Evolutionary conservation across 2,888 invertebrate genomes (phyloP), one percentile per base, ranked within the genome.

Genomic region (Tinea trinotella): DNA sequence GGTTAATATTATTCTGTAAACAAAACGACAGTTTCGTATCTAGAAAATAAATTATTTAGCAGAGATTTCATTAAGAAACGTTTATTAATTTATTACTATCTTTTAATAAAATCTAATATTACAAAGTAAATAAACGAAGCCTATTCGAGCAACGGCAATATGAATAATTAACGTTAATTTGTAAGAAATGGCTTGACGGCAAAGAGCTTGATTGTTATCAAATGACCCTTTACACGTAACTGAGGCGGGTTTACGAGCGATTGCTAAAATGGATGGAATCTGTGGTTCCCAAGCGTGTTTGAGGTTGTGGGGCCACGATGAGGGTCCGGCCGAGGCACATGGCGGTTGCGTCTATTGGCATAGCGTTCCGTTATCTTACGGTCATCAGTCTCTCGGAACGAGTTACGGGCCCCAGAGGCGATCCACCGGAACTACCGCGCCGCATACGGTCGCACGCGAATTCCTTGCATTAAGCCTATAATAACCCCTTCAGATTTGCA

Each of bases 361-460:
- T 30, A 15, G 63, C 63, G 70, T 70, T 65, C 83, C 81, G 83
- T 83, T 82, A 83, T 70, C 69, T 77, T 76, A 74, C 81, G 81
- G 81, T 81, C 80, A 76, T 76, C 82, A 77, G 75, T 74, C 76
- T 71, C 56, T 20, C 30, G 63, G 68, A 74, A 71, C 75, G 71
- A 70, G 74, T 70, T 68, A 67, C 64, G 71, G 71, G 69, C 70
- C 70, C 71, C 70, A 66, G 64, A 69, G 73, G 71, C 73, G 70
- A 66, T 67, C 66, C 74, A 71, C 76, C 80, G 79, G 80, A 80
- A 80, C 80, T 76, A 71, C 70, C 70, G 70, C 61, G 35, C 35
- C 35, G 44, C 24, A 24, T 24, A 12, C 55, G 13, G 54, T 34
- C 52, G 35, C 52, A 50, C 24, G 50, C 50, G 24, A 50, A 22